These are phyloP conservation scores for Caenorhabditis angaria DNA, from an alignment of 2,888 invertebrate species.

Conservation along the genomic window DNA sequence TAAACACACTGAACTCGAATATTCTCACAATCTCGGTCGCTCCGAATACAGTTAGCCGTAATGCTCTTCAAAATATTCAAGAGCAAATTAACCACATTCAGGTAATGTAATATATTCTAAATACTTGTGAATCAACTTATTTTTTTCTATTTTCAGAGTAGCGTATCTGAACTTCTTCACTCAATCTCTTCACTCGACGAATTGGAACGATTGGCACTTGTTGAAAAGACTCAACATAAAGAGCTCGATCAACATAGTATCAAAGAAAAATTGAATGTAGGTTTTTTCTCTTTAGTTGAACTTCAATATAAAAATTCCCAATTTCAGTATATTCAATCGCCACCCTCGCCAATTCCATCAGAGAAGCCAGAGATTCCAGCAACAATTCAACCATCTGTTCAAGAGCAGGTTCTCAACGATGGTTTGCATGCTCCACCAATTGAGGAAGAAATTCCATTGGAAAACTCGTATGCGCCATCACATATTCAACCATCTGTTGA, in stretches of 20 bases:
- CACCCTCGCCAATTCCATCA: conserved; percentile 53
- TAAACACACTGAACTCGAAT: conserved; percentile 38
- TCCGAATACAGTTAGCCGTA: conserved; percentile 14
- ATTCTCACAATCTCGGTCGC: conserved; percentile 15
- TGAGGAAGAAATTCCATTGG: conserved; percentile 44
- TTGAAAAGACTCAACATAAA: no score
- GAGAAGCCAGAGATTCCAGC: conserved; percentile 54
- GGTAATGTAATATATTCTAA: conserved; percentile 13
- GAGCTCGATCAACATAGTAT: no score
- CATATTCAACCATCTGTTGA: conserved; percentile 5
- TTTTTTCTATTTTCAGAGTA: conserved; percentile 30
- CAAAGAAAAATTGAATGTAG: no score
- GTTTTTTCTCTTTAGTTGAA: background rate
- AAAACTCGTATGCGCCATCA: conserved; percentile 4
- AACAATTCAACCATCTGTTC: conserved; percentile 62
- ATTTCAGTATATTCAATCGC: conserved; percentile 13
- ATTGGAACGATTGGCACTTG: background rate
- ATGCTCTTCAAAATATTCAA: conserved; percentile 18
- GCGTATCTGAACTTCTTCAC: conserved; percentile 22
- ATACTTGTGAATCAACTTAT: background rate
- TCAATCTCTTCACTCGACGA: conserved; percentile 26
- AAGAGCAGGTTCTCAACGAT: conserved; percentile 47
- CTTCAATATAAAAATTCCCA: background rate
- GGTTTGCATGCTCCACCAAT: conserved; percentile 30
- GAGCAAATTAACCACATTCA: conserved; percentile 34